phyloP scores from a whole-genome alignment of 1,140 invertebrate genomes.

The Muscidifurax raptorellus region DNA sequence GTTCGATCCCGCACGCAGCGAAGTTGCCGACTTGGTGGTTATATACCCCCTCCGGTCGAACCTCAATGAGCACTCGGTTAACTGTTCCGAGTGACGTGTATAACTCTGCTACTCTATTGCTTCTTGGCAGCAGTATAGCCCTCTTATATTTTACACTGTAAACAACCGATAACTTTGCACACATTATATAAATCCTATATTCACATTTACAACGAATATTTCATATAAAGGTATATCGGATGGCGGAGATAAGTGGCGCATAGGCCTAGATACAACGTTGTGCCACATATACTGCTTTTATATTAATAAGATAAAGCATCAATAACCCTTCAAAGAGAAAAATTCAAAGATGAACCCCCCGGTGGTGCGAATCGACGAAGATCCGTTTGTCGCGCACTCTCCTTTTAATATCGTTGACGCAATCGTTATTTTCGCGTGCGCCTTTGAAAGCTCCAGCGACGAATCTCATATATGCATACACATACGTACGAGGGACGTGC shows the following conservation, averaged over 20 bases:
- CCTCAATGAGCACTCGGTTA: constrained; percentile 25
- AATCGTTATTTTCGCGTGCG: constrained; percentile 20
- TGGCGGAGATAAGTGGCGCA: too few species aligned
- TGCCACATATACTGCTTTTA: too few species aligned
- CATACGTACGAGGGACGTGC: neutral
- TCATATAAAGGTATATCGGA: too few species aligned
- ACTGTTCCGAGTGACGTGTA: constrained; percentile 1
- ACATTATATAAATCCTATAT: neutral
- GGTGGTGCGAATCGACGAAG: neutral
- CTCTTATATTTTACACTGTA: neutral
- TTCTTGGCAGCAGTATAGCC: neutral
- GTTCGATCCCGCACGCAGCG: constrained; percentile 24
- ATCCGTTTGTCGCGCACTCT: constrained; percentile 1
- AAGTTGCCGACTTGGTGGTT: constrained; percentile 38
- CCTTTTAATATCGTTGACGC: constrained; percentile 22
- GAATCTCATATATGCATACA: too few species aligned
- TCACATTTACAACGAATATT: neutral
- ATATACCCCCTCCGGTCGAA: neutral
- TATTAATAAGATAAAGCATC: too few species aligned
- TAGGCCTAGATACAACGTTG: too few species aligned
- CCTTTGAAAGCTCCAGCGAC: constrained; percentile 16
- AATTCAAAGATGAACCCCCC: too few species aligned
- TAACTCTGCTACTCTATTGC: neutral
- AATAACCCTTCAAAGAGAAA: too few species aligned
- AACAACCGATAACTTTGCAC: neutral